Evolutionary conservation across 53 echinoderm and acorn worm genomes (phyloP).

Genomic region (Glandiceps talaboti): DNA sequence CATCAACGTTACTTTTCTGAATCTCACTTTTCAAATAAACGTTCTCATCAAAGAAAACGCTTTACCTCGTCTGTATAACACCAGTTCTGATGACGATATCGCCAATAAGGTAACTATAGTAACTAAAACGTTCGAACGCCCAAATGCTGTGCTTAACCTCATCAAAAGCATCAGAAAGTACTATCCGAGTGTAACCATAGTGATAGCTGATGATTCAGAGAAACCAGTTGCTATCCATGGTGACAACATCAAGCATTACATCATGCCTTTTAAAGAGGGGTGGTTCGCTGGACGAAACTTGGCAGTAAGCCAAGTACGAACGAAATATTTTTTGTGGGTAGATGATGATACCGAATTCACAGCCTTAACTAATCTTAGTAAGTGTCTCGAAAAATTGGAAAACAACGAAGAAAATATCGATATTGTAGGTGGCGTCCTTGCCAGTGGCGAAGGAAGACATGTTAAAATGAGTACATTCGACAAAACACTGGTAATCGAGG

Average conservation of each 20-base stretch:
- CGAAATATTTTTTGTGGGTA: background rate
- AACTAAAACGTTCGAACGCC: background rate
- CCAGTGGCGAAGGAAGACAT: background rate
- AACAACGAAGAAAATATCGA: background rate
- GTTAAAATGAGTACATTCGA: no score
- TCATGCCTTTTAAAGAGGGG: background rate
- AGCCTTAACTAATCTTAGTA: background rate
- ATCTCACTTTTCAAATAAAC: background rate
- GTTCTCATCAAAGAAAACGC: background rate
- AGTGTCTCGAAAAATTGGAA: background rate
- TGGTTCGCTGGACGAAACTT: background rate
- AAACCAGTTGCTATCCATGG: background rate
- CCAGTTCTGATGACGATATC: background rate
- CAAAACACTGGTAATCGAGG: background rate
- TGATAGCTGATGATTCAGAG: background rate
- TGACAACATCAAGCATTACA: background rate
- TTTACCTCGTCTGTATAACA: background rate
- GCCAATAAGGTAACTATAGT: background rate
- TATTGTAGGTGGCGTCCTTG: background rate
- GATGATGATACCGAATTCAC: background rate
- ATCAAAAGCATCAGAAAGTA: background rate
- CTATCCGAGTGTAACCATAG: background rate
- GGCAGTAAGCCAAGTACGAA: background rate
- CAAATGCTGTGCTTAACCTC: background rate
- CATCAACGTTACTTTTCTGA: background rate